Evolutionary conservation across 2,888 invertebrate genomes (phyloP), one percentile per base, ranked within the genome.

Genomic region (Macropis europaea): DNA sequence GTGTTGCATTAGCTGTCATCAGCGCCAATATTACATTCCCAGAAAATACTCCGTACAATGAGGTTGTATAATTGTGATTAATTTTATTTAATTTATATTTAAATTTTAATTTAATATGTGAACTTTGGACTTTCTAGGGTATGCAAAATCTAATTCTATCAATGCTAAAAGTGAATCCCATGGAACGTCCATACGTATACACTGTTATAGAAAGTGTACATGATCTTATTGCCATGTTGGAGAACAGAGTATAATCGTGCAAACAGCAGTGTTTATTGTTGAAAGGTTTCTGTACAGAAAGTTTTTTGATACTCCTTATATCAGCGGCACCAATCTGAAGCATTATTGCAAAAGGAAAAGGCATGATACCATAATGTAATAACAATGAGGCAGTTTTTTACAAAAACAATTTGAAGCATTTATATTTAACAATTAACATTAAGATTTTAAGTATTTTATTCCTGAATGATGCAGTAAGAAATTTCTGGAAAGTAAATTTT

Each of bases 1-100:
- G 96, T 79, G 95, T 97, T 9, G 96, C 97, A 38, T 90, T 97
- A 75, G 97, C 97, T 62, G 96, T 95, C 32, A 92, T 95, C 63
- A 95, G 94, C 82, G 95, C 95, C 53, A 94, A 93, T 79, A 90
- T 95, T 4, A 91, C 92, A 85, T 95, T 95, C 90, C 95, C 95
- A 11, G 93, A 94, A 80, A 92, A 92, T 81, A 91, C 93, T 1
- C 93, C 93, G 64, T 95, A 93, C 86, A 91, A 92, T 57, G 91
- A 94, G 88, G 93, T 93, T 19, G 2, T 34, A 19, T 22, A 60
- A 4, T 22, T 17, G 43, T 28, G 34, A 1, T 3, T 28, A 11
- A 17, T 9, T 32, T 2, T 13, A 15, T 7, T 7, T 13, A 13
- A 47, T 36, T 0, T 11, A 15, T 22, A 13, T 22, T 45, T 6